These are phyloP conservation scores for Enteromius anoplus DNA, from an alignment of 2,797 vertebrate species.

Conservation along the genomic window DNA sequence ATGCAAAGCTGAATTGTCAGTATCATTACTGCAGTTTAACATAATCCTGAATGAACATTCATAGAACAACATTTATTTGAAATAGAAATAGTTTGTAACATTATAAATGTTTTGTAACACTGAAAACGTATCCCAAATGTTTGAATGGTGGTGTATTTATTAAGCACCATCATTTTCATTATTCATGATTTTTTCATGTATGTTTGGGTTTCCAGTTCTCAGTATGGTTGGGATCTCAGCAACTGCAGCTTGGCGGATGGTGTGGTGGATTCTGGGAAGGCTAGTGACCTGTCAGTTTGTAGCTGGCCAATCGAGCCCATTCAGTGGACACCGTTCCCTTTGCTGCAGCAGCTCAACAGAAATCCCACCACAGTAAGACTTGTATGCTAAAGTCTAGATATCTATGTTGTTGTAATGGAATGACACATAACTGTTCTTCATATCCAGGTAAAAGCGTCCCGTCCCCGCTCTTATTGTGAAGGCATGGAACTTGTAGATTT, in stretches of 20 bases:
- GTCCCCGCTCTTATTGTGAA: constrained; percentile 83
- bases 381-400: constrained; percentile 10
- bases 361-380: constrained; percentile 63
- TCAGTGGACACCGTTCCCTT: constrained; percentile 87
- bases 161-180: too few relatives aligned
- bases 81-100: background rate
- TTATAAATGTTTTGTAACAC: background rate
- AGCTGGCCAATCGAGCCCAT: constrained; percentile 89
- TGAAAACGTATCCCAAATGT: background rate
- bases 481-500: constrained; percentile 86
- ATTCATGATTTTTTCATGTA: constrained; percentile 37
- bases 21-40: background rate
- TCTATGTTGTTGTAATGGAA: background rate
- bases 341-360: constrained; percentile 80
- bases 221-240: constrained; percentile 82
- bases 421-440: constrained; percentile 14
- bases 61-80: background rate
- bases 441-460: constrained; percentile 75
- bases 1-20: background rate
- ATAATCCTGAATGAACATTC: background rate
- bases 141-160: background rate
- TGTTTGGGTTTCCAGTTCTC: constrained; percentile 72
- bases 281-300: constrained; percentile 87
- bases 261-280: constrained; percentile 89
- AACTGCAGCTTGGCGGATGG: constrained; percentile 83